Evolutionary conservation across 2,797 vertebrate species (phyloP), one percentile per base, ranked within the genome.

Genomic region (Enteromius mattozi): DNA sequence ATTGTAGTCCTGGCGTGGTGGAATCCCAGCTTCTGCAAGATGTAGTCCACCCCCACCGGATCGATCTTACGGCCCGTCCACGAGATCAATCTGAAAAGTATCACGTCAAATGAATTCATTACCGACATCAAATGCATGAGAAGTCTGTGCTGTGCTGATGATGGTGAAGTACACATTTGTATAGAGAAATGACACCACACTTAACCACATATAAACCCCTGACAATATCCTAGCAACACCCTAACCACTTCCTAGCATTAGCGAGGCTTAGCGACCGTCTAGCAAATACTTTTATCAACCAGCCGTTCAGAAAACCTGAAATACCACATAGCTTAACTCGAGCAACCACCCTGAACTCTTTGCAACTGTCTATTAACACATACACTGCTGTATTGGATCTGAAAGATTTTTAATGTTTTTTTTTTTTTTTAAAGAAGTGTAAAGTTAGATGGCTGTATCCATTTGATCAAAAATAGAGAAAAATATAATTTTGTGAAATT

Each of bases 21-120:
- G 93, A 99, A 99, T 87, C 98, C 98, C 86, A 99, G 91, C 85
- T 99, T 99, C 88, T 99, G 98, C 82, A 99, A 94, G 89, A 99
- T 99, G 92, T 99, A 99, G 92, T 99, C 98, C 90, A 99, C 98
- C 0, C 98, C 98, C 66, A 99, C 98, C 0, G 98, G 98, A 92
- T 99, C 98, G 6, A 99, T 99, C 92, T 99, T 99, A 56, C 98
- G 96, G 77, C 98, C 98, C 3, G 98, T 99, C 98, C 98, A 99
- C 74, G 98, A 99, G 92, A 99, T 99, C 85, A 99, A 95, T 91
- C 98, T 99, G 91, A 82, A 92, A 89, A 37, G 85, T 2, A 24
- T 9, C n/a, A 12, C 2, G 4, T 51, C 27, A 74, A 33, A 72
- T 17, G 0, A 71, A 42, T 47, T 71, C 1, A 71, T 27, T 70